These are phyloP conservation scores for Drosophila antonietae DNA, from an alignment of 2,888 invertebrate genomes.

Conservation along the genomic window DNA sequence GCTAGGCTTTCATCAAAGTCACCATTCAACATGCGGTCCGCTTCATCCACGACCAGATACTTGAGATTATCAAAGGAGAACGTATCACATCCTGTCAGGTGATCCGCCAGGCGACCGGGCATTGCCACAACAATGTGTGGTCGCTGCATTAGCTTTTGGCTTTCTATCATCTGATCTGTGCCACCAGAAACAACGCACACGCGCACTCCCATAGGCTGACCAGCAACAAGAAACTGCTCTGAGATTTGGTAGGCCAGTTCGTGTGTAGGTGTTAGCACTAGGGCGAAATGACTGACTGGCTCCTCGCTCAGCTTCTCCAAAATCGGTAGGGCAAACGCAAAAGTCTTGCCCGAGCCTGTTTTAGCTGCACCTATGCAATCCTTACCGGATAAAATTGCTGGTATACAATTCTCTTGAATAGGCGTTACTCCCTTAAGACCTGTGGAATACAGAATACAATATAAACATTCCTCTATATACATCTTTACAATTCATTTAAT, in stretches of 20 bases:
- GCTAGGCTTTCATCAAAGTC: conserved; percentile 93
- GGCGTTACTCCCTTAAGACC: conserved; percentile 92
- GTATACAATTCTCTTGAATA: conserved; percentile 93
- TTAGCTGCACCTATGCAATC: conserved; percentile 98
- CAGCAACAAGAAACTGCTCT: conserved; percentile 97
- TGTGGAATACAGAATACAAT: conserved; percentile 75
- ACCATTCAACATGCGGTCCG: conserved; percentile 91
- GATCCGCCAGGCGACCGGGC: conserved; percentile 97
- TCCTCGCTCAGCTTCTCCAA: conserved; percentile 96
- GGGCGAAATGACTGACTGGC: conserved; percentile 97
- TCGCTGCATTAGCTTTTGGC: conserved; percentile 90
- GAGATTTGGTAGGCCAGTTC: conserved; percentile 97
- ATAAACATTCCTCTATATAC: not conserved
- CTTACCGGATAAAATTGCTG: conserved; percentile 90
- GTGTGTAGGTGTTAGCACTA: conserved; percentile 97
- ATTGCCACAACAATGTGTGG: conserved; percentile 99
- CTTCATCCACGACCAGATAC: conserved; percentile 98
- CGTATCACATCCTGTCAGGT: conserved; percentile 94
- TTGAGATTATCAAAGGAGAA: conserved; percentile 91
- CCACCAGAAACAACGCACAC: conserved; percentile 97
- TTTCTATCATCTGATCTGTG: conserved; percentile 95
- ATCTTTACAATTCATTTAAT: not conserved
- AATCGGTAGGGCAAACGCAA: conserved; percentile 98
- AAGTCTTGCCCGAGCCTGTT: conserved; percentile 99
- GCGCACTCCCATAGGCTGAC: conserved; percentile 93